These are phyloP conservation scores for Amphibalanus amphitrite DNA, from an alignment of 1,140 invertebrate species.

Conservation along the genomic window DNA sequence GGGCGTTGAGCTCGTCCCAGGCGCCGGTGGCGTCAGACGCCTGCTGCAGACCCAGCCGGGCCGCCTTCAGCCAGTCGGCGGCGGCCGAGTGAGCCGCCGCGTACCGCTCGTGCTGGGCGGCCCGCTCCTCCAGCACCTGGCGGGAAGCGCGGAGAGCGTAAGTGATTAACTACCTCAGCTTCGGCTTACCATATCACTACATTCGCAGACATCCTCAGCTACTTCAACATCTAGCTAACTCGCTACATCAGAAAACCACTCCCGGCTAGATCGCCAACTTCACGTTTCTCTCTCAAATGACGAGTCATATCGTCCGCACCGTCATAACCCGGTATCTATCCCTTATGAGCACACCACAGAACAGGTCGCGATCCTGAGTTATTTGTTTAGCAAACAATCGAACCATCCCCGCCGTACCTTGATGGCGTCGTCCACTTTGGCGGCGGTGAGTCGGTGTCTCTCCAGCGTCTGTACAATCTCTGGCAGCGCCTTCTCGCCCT, in stretches of 20 bases:
- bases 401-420: neutral
- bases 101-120: conserved; percentile 70
- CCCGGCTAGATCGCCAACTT: too few relatives aligned
- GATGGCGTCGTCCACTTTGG: neutral
- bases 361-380: too few relatives aligned
- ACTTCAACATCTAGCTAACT: too few relatives aligned
- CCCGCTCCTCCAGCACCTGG: conserved; percentile 53
- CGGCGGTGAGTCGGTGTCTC: neutral
- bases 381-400: too few relatives aligned
- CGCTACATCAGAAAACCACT: too few relatives aligned
- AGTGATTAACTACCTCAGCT: neutral
- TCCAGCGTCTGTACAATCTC: neutral
- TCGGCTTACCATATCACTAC: too few relatives aligned
- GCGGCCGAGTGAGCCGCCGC: conserved; percentile 60
- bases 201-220: too few relatives aligned
- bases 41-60: conserved; percentile 63
- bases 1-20: conserved; percentile 38
- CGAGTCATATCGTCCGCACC: too few relatives aligned
- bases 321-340: too few relatives aligned
- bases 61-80: conserved; percentile 69
- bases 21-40: conserved; percentile 68
- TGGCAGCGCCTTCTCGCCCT: neutral
- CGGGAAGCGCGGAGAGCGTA: conserved; percentile 27
- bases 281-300: too few relatives aligned
- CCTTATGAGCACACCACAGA: too few relatives aligned